Percentiles rank a stretch among this genome's conserved stretches.
Evolutionary conservation across 2,113 vertebrate species (phyloP).

Genomic region (Neolamprologus hecqui): DNA sequence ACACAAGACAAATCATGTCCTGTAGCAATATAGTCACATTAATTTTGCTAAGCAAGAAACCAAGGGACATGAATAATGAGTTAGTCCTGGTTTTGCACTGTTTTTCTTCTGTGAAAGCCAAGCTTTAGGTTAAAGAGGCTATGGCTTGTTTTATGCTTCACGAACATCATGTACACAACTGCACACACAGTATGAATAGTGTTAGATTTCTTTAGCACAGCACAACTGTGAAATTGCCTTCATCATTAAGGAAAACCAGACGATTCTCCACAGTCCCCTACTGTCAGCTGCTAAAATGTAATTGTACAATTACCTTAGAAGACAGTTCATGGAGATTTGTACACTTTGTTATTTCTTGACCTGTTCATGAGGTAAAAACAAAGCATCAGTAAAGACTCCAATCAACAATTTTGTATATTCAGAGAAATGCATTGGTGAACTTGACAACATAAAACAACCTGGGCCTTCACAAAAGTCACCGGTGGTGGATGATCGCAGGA

Average conservation of each 20-base stretch:
- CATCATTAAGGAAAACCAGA: neutral
- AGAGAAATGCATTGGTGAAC: neutral
- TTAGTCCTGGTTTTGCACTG: neutral
- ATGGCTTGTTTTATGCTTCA: conserved; percentile 1
- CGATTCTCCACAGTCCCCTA: neutral
- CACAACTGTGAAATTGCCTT: neutral
- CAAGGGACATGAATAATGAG: conserved; percentile 25
- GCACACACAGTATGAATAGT: neutral
- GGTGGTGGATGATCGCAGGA: neutral
- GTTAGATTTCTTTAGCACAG: neutral
- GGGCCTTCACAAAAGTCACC: neutral
- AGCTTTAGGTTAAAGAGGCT: conserved; percentile 3
- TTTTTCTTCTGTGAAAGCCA: neutral
- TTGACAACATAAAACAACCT: rapidly evolving
- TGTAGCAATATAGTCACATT: neutral
- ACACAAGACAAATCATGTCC: neutral
- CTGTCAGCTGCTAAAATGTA: neutral
- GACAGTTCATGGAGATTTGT: neutral
- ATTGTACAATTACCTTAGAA: neutral
- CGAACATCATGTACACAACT: neutral
- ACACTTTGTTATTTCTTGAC: neutral
- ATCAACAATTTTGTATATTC: neutral
- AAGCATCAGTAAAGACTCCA: neutral
- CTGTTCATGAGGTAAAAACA: neutral
- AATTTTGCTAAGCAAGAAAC: neutral